Base-by-base conservation (phyloP, 2,888 invertebrate genomes). In the Limenitis camilla region DNA sequence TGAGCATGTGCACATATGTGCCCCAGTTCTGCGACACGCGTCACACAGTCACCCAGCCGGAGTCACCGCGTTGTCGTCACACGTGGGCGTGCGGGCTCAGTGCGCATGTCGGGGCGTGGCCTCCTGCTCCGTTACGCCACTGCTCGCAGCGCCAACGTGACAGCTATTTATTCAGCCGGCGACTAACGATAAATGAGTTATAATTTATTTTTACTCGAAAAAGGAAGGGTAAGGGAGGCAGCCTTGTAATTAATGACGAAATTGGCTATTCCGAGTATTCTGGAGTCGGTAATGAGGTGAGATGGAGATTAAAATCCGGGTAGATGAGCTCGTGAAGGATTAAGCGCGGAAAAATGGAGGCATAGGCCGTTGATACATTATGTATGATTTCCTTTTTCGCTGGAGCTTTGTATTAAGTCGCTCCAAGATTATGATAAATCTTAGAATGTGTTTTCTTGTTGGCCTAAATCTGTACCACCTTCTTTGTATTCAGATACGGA, bases 191-290 rank as follows among this genome's bases (percentile, higher is more conserved):
- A 86, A 86, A 87, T 85, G 85, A 81, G 76, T 86, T 83, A 85
- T 81, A 83, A 87, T 86, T 86, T 85, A 85, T 86, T 87, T 86
- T 86, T 85, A 82, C 86, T 74, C 75, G 77, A 77, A 83, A 84
- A 81, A 78, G 81, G 81, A 76, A 78, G 81, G 80, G 82, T 78
- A 76, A 72, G 74, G 75, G 74, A 69, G 75, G 70, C 67, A 61
- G 66, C 69, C 66, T 59, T 47, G 81, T 84, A 86, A 85, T 87
- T 86, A 86, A 87, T 86, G 85, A 73, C 70, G 75, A 76, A 85
- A 87, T 86, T 86, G 86, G 81, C 86, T 84, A 81, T 85, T 84
- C 84, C 78, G 74, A 82, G 81, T 79, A 81, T 85, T 86, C 76
- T 75, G 80, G 79, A 76, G 74, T 73, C 75, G 74, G 81, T 84